phyloP scores from a whole-genome alignment of 2,888 invertebrate genomes.

The Scaptomyza reducta region DNA sequence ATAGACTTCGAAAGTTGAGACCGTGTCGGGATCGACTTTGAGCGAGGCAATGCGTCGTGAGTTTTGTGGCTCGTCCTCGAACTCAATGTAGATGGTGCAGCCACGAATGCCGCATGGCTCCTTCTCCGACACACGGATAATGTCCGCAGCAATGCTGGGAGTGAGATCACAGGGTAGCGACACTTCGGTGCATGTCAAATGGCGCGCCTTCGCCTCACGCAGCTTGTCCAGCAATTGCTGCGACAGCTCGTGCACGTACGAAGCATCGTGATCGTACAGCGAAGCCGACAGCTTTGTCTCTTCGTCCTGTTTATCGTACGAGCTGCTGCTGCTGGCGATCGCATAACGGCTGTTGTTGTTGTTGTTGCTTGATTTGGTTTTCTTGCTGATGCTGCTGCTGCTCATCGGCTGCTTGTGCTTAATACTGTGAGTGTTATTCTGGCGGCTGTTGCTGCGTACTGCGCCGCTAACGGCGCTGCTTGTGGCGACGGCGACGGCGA shows the following conservation, averaged over 20 bases:
- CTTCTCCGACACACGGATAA: conserved; percentile 80
- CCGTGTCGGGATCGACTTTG: conserved; percentile 80
- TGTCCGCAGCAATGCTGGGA: conserved; percentile 80
- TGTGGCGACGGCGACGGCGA: conserved; percentile 40
- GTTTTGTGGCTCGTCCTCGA: conserved; percentile 81
- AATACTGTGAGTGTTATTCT: conserved; percentile 61
- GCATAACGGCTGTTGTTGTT: conserved; percentile 18
- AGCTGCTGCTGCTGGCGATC: conserved; percentile 36
- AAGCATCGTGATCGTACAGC: conserved; percentile 47
- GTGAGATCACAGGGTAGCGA: conserved; percentile 83
- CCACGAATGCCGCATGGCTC: conserved; percentile 81
- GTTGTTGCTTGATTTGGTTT: conserved; percentile 62
- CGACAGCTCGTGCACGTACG: conserved; percentile 69
- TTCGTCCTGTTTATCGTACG: conserved; percentile 42
- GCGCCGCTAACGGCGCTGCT: conserved; percentile 14
- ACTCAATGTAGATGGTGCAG: conserved; percentile 81
- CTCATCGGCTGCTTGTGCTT: conserved; percentile 64
- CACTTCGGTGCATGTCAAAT: conserved; percentile 81
- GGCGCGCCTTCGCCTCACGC: conserved; percentile 81
- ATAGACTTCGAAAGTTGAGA: conserved; percentile 81
- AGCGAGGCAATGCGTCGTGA: conserved; percentile 81
- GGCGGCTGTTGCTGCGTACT: conserved; percentile 27
- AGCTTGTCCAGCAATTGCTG: conserved; percentile 75
- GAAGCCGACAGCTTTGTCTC: conserved; percentile 27
- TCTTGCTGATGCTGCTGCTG: conserved; percentile 57